Conservation (phyloP, 2,797 vertebrate genomes). For the Odontamblyopus lacepedii region DNA sequence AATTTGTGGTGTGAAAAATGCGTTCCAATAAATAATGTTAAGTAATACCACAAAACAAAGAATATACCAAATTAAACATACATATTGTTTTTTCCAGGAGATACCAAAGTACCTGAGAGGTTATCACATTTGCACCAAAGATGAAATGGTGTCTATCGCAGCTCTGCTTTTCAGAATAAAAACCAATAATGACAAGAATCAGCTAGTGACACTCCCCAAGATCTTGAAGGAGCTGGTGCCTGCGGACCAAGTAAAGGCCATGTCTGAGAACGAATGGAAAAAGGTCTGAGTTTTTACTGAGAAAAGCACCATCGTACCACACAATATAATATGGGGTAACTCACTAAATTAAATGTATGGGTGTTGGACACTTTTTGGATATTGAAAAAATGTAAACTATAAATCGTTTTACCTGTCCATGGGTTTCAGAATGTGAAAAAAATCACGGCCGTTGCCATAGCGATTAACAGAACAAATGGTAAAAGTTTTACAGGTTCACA, state of each 20-base stretch:
- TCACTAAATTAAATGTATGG: neutral
- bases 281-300: conserved; percentile 75
- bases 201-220: conserved; percentile 82
- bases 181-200: conserved; percentile 78
- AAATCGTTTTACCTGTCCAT: neutral
- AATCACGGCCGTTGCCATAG: too few relatives aligned
- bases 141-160: conserved; percentile 87
- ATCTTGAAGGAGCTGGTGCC: conserved; percentile 91
- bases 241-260: conserved; percentile 82
- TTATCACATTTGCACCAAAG: conserved; percentile 86
- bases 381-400: too few relatives aligned
- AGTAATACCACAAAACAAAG: neutral
- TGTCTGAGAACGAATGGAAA: conserved; percentile 91
- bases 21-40: neutral
- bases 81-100: conserved; percentile 77
- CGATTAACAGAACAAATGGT: too few relatives aligned
- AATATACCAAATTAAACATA: neutral
- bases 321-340: neutral
- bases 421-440: too few relatives aligned
- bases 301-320: neutral
- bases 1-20: too few relatives aligned
- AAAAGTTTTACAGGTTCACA: neutral
- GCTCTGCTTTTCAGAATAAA: conserved; percentile 87
- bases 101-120: conserved; percentile 94
- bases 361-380: neutral